Percentiles rank a stretch among this genome's conserved stretches.
These are phyloP conservation scores for Spea hammondii DNA, from an alignment of 2,797 vertebrate genomes.

Conservation along the genomic window DNA sequence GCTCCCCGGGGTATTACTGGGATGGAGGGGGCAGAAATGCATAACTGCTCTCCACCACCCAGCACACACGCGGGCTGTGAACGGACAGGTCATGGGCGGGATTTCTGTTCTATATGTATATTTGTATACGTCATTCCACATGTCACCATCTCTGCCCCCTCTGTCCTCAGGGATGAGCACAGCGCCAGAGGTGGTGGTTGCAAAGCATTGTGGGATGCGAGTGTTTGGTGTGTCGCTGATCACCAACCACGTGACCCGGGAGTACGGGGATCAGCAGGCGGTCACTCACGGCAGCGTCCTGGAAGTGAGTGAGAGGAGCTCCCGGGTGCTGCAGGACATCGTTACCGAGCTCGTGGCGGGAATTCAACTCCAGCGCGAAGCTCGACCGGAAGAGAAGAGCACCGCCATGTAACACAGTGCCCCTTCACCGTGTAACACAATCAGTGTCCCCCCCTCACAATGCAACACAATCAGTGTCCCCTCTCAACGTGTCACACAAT, in stretches of 20 bases:
- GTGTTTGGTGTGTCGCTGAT: slow-evolving; percentile 84
- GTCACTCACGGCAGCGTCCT: slow-evolving; percentile 77
- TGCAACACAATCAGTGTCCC: too few species aligned
- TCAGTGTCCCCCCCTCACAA: too few species aligned
- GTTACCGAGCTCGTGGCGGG: slow-evolving; percentile 62
- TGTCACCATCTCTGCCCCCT: too few species aligned
- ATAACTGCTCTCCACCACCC: too few species aligned
- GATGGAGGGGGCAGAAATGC: too few species aligned
- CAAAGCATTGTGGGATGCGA: slow-evolving; percentile 78
- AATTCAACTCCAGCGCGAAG: background rate
- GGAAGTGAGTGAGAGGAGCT: slow-evolving; percentile 56
- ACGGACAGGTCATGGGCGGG: too few species aligned
- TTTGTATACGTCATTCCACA: too few species aligned
- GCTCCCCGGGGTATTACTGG: too few species aligned
- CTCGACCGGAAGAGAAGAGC: background rate
- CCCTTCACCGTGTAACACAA: too few species aligned
- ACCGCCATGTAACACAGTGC: background rate
- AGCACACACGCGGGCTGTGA: too few species aligned
- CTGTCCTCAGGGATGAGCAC: slow-evolving; percentile 80
- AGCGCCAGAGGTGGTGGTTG: slow-evolving; percentile 80
- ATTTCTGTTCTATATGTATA: too few species aligned
- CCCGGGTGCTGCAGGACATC: slow-evolving; percentile 66
- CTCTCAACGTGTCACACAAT: too few species aligned
- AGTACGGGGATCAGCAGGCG: slow-evolving; percentile 68
- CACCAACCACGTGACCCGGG: slow-evolving; percentile 77